Base-by-base conservation (phyloP, 2,888 invertebrate species). In the Luffia ferchaultella region DNA sequence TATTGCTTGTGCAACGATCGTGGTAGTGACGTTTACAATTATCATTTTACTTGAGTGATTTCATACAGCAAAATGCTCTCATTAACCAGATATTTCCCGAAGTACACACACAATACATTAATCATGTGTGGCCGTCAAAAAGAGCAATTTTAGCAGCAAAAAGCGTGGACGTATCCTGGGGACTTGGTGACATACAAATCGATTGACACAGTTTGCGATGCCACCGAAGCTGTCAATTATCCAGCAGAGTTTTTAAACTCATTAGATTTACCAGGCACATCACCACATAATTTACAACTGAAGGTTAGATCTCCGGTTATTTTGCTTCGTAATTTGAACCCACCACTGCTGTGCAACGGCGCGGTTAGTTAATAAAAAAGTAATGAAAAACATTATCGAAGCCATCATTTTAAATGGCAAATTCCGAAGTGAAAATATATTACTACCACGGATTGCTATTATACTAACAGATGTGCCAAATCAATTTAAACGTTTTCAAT, bases 201-300 rank as follows among this genome's bases (percentile, higher is more conserved):
- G 58, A 54, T 42, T 0, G 53, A 52, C 19, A 45, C 52, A 7
- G 51, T 52, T 9, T 5, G 50, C 0, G 42, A 52, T 18, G 18
- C 9, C 1, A 40, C 50, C 16, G 46, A 55, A 40, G 42, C n/a
- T 46, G 51, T 52, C 3, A 20, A 58, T 48, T 58, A 50, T 49
- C 55, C 54, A n/a, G 46, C 44, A 3, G 54, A 55, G 42, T 58
- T 56, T 52, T 55, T 59, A 18, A 55, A 60, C 49, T 57, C 57
- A 43, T 20, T 59, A 2, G 50, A 59, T 51, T n/a, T 53, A 5
- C 52, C 55, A 20, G 57, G 55, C 17, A 45, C 58, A 49, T 57
- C 58, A 50, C 54, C 54, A 19, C 56, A 61, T 45, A 54, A 44
- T 46, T 45, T 57, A 15, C 50, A 30, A 53, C 53, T 57, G 41